These are phyloP conservation scores for Eurytemora carolleeae DNA, from an alignment of 1,140 invertebrate genomes.

Conservation along the genomic window DNA sequence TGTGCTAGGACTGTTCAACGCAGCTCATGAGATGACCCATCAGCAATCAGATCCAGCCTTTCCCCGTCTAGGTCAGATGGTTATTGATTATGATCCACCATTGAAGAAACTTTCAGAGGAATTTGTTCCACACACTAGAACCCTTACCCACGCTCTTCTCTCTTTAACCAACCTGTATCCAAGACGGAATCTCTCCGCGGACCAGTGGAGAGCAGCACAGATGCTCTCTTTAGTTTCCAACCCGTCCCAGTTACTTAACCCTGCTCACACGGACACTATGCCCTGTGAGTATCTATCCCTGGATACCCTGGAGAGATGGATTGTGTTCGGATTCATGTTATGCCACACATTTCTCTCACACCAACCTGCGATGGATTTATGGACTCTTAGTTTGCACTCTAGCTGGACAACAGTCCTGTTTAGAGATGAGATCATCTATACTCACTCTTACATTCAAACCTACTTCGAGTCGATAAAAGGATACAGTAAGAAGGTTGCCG, in stretches of 20 bases:
- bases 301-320: conserved; percentile 87
- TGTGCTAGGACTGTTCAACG: conserved; percentile 88
- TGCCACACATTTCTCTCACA: conserved; percentile 64
- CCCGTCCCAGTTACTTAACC: conserved; percentile 71
- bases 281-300: conserved; percentile 91
- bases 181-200: conserved; percentile 70
- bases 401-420: conserved; percentile 86
- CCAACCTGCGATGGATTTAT: conserved; percentile 56
- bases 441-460: conserved; percentile 74
- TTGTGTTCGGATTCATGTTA: conserved; percentile 54
- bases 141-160: conserved; percentile 58
- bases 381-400: conserved; percentile 70
- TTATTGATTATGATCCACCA: conserved; percentile 90
- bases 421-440: conserved; percentile 88
- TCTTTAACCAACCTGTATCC: conserved; percentile 73
- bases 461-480: conserved; percentile 93
- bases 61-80: conserved; percentile 84
- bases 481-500: conserved; percentile 69
- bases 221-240: conserved; percentile 82
- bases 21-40: conserved; percentile 87
- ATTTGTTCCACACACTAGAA: conserved; percentile 79
- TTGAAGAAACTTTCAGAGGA: conserved; percentile 90
- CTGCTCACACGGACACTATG: conserved; percentile 82
- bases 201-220: conserved; percentile 78
- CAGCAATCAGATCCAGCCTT: conserved; percentile 72